Evolutionary conservation across 2,113 vertebrate species (phyloP), one percentile per base, ranked within the genome.

Genomic region (Acinonyx jubatus): DNA sequence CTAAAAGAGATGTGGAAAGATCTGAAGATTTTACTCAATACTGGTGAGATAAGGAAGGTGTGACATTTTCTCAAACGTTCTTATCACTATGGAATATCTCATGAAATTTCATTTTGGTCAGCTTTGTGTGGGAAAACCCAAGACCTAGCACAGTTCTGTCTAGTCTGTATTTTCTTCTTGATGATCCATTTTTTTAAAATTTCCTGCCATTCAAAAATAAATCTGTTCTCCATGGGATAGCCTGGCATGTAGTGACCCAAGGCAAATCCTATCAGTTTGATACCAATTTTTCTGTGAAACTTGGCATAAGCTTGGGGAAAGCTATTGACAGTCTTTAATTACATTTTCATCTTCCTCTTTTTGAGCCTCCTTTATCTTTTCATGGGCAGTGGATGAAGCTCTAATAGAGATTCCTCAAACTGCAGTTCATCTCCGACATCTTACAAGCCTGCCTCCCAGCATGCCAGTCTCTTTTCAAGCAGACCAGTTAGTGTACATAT

Each of bases 201-300:
- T 89, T 96, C 52, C 29, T 96, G 14, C 2, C 11, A 41, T 4
- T 96, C 63, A 88, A 95, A 93, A 16, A 65, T 86, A 52, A 92
- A 25, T 79, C 23, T 86, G 13, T 89, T 79, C 36, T 71, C 78
- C 4, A 0, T 48, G 13, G 41, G 25, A 55, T 71, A 19, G 2
- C 27, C 38, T 96, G 61, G 83, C 61, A 36, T 66, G 5, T 79
- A 7, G 16, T 33, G 63, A 97, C n/a, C 25, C 48, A 89, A 94
- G 65, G 33, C 31, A 65, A 61, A 78, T 38, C 36, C 41, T 76
- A 7, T 74, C 14, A 52, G 68, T 74, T 52, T 38, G 78, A 80
- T 33, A 36, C 9, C 55, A 29, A 0, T 61, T 85, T 80, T 92
- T 38, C 38, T n/a, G 25, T 89, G 16, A 31, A 85, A 45, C n/a